These are phyloP conservation scores for Ctena decussata DNA, from an alignment of 2,888 invertebrate genomes.

Conservation along the genomic window DNA sequence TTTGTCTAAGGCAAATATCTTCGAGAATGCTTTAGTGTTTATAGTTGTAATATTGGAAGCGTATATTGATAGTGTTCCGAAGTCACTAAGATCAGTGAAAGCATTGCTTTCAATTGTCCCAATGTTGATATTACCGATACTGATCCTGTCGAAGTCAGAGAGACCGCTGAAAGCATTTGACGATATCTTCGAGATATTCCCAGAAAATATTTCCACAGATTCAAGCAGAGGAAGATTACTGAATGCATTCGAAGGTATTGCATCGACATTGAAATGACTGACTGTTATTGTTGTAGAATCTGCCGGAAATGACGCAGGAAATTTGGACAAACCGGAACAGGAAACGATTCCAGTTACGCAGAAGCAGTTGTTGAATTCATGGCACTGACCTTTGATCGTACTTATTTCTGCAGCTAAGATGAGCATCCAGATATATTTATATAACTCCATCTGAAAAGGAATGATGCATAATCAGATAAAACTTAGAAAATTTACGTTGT, in stretches of 20 bases:
- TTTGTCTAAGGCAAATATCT: slow-evolving; percentile 35
- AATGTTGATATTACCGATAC: slow-evolving; percentile 20
- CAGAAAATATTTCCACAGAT: slow-evolving; percentile 14
- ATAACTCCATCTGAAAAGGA: neutral
- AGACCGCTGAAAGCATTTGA: slow-evolving; percentile 12
- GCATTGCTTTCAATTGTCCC: slow-evolving; percentile 26
- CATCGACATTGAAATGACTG: neutral
- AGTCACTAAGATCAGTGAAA: slow-evolving; percentile 29
- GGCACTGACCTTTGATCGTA: neutral
- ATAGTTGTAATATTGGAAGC: slow-evolving; percentile 18
- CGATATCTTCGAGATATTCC: neutral
- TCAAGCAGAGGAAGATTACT: slow-evolving; percentile 12
- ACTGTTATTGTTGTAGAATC: neutral
- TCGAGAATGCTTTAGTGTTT: slow-evolving; percentile 17
- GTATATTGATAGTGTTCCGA: slow-evolving; percentile 23
- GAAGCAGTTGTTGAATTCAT: neutral
- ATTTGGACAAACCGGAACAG: neutral
- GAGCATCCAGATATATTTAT: neutral
- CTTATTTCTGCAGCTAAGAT: neutral
- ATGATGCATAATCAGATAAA: too few relatives aligned
- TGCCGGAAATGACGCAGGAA: neutral
- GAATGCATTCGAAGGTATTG: slow-evolving; percentile 20
- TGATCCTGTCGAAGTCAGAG: slow-evolving; percentile 4
- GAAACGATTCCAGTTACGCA: neutral
- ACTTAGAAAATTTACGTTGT: too few relatives aligned